Percentiles rank a stretch among this genome's conserved stretches.
These are phyloP conservation scores for Emydura subglobosa DNA, from an alignment of 2,113 vertebrate species.

Conservation along the genomic window DNA sequence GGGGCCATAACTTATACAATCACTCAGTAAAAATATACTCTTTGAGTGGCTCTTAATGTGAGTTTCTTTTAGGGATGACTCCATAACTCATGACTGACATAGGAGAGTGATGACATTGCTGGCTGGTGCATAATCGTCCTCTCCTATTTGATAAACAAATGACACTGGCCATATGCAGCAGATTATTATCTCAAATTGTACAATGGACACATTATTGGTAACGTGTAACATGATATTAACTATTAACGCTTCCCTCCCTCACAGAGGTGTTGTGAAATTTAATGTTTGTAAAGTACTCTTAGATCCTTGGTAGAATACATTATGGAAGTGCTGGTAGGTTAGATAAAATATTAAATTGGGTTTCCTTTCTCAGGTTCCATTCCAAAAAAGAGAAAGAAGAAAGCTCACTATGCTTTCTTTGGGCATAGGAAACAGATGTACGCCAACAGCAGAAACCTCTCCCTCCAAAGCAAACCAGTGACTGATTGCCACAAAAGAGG, in stretches of 20 bases:
- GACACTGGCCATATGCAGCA: background rate
- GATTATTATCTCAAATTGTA: background rate
- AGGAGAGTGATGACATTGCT: background rate
- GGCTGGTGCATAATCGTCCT: background rate
- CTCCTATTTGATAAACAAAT: background rate
- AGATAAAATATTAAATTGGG: too few species aligned
- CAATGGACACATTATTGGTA: background rate
- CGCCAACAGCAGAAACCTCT: background rate
- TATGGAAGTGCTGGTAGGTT: background rate
- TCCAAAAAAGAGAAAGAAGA: background rate
- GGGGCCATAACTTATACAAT: accelerated
- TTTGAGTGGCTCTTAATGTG: background rate
- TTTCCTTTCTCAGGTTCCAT: background rate
- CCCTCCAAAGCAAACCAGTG: background rate
- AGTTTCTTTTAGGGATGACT: background rate
- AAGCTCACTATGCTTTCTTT: background rate
- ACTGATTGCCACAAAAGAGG: background rate
- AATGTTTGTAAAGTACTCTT: background rate
- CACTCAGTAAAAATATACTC: background rate
- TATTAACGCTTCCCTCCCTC: background rate
- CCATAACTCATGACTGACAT: background rate
- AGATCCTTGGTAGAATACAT: background rate
- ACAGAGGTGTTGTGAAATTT: background rate
- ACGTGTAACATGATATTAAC: background rate
- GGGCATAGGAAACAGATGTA: background rate